phyloP scores from a whole-genome alignment of 2,113 vertebrate species.

The Mirounga angustirostris region DNA sequence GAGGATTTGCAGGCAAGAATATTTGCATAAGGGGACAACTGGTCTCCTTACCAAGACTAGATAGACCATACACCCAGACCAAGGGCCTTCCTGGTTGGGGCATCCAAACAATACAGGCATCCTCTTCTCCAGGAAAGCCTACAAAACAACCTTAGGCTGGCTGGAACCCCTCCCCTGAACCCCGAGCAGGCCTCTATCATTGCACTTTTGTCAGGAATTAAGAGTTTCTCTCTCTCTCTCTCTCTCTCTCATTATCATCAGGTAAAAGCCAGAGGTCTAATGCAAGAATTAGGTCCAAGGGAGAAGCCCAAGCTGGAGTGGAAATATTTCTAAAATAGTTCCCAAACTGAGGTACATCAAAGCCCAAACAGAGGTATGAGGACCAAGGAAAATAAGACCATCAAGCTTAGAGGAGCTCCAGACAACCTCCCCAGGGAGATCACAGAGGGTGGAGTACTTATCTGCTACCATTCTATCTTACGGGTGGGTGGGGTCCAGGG shows the following conservation, averaged over 20 bases:
- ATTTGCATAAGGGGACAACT: neutral
- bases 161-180: neutral
- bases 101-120: neutral
- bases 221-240: neutral
- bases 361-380: neutral
- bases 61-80: neutral
- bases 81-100: neutral
- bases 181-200: neutral
- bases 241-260: neutral
- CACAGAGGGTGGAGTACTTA: neutral
- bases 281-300: neutral
- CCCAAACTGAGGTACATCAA: neutral
- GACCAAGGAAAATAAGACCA: neutral
- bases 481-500: no score
- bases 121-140: neutral
- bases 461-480: neutral
- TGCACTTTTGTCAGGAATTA: neutral
- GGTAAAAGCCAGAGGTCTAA: neutral
- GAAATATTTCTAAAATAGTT: slow-evolving; percentile 26
- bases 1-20: neutral
- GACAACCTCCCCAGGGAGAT: neutral
- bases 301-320: neutral
- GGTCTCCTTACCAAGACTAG: neutral
- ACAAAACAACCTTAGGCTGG: no score
- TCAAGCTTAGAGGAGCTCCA: neutral